Base-by-base conservation (phyloP, 2,888 invertebrate genomes). In the Nomada goodeniana region DNA sequence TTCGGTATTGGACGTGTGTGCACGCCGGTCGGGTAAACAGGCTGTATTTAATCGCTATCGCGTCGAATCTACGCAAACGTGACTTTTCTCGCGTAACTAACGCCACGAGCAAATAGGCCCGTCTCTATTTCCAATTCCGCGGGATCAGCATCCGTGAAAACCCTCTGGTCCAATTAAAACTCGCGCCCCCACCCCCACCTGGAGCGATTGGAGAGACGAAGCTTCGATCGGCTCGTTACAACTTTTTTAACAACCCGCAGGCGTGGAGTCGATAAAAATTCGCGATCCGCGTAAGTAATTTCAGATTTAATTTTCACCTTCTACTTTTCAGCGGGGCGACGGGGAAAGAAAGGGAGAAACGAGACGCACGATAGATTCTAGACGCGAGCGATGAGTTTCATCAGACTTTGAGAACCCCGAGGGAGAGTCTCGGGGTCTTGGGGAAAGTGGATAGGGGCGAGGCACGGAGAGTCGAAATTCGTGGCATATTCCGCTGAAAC, bases 401-500 rank as follows among this genome's bases (percentile, higher is more conserved):
- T 82, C 13, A 15, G 15, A 18, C 18, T 50, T 50, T 2, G 36
- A 7, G 36, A 36, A 36, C 36, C 36, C 36, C 36, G 36, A 36
- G 36, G 36, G 36, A 36, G 36, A 50, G 18, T 50, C 7, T 50
- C 7, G 15, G 0, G 50, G 5, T 13, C 50, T 18, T 13, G 15
- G 50, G 18, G 5, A 18, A 50, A 18, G 50, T 50, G 18, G 18
- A 50, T 36, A 36, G 36, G 36, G 36, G 36, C 5, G 9, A 7
- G 7, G 36, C 7, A 36, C 36, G 36, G 36, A 5, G 36, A 36
- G 64, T 60, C 59, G 71, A 83, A 89, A 86, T 83, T 86, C 85
- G 76, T 73, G 80, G 75, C 85, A 84, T 85, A 87, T 88, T 88
- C 78, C 67, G 60, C 53, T 57, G 63, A 77, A 72, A 72, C 80